A percentile compares a stretch with the other conserved stretches of the same genome.
phyloP scores from a whole-genome alignment of 2,113 vertebrate genomes.

The Cyphomyrus discorhynchus region DNA sequence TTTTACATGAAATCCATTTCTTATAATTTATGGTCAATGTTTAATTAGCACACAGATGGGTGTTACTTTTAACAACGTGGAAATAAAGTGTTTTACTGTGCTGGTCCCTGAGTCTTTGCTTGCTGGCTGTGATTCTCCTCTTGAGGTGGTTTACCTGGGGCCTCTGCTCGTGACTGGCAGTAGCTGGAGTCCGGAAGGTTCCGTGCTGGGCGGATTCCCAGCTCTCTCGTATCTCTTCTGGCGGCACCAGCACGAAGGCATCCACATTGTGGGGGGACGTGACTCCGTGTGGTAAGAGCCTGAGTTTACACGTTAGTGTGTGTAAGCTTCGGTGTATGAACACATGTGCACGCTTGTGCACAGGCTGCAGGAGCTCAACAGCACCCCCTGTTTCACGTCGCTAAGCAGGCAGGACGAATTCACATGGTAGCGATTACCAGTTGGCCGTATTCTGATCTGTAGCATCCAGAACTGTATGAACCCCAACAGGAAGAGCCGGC shows the following conservation, averaged over 20 bases:
- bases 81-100: neutral
- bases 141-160: neutral
- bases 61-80: neutral
- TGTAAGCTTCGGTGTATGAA: neutral
- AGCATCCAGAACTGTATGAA: neutral
- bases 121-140: neutral
- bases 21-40: neutral
- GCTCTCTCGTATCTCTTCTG: neutral
- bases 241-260: neutral
- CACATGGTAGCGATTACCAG: neutral
- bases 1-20: neutral
- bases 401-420: neutral
- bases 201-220: neutral
- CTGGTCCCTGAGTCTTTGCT: neutral
- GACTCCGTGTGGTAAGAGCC: neutral
- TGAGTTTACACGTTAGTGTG: neutral
- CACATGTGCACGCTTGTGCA: neutral
- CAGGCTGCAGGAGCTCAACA: neutral
- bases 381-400: neutral
- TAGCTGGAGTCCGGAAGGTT: neutral
- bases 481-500: neutral
- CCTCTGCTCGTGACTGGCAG: neutral
- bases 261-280: neutral
- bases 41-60: neutral
- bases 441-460: neutral